phyloP scores from a whole-genome alignment of 1,140 invertebrate genomes.

The Ceratosolen fusciceps region DNA sequence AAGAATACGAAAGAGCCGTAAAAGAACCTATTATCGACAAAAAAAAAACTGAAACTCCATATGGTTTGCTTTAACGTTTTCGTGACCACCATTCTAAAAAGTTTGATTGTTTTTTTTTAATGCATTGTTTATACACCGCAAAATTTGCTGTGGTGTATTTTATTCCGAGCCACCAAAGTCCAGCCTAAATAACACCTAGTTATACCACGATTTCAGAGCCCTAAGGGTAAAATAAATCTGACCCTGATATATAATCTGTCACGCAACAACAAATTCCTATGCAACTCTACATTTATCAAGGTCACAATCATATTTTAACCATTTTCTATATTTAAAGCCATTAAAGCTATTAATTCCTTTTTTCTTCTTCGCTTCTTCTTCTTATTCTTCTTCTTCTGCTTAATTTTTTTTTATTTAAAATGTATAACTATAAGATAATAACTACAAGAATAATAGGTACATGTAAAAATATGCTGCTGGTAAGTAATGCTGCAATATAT shows the following conservation, averaged over 20 bases:
- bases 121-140: background rate
- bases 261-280: conserved; percentile 20
- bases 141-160: background rate
- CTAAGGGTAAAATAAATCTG: conserved; percentile 17
- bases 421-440: too few relatives aligned
- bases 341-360: too few relatives aligned
- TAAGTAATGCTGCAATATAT: too few relatives aligned
- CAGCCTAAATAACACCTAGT: conserved; percentile 20
- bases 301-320: background rate
- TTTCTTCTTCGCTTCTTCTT: too few relatives aligned
- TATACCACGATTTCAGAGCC: conserved; percentile 25
- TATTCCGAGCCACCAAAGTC: background rate
- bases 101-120: background rate
- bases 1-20: too few relatives aligned
- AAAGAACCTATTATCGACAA: too few relatives aligned
- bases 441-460: too few relatives aligned
- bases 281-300: background rate
- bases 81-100: conserved; percentile 2
- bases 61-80: background rate
- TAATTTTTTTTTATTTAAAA: too few relatives aligned
- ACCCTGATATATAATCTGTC: background rate
- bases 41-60: too few relatives aligned
- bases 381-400: too few relatives aligned
- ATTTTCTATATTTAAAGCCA: background rate
- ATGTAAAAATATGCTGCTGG: too few relatives aligned